These are phyloP conservation scores for Drosophila demipolita DNA, from an alignment of 2,888 invertebrate genomes.

Conservation along the genomic window DNA sequence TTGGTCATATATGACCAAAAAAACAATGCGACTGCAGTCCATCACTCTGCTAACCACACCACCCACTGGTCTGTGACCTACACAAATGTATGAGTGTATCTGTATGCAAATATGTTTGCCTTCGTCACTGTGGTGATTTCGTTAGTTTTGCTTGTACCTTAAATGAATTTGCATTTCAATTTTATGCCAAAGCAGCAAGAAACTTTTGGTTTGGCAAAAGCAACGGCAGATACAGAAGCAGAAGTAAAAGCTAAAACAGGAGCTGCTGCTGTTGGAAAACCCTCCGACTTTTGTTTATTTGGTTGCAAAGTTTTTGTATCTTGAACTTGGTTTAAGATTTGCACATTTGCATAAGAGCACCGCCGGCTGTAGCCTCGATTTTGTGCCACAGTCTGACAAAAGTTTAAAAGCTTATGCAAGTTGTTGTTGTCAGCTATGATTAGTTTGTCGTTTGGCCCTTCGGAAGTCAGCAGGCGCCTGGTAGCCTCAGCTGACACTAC, in stretches of 20 bases:
- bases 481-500: neutral
- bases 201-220: slow-evolving; percentile 42
- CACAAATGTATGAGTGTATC: neutral
- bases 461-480: neutral
- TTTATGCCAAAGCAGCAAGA: slow-evolving; percentile 56
- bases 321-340: slow-evolving; percentile 64
- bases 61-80: neutral
- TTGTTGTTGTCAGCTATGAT: slow-evolving; percentile 53
- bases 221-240: neutral
- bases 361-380: slow-evolving; percentile 12
- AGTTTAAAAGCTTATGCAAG: slow-evolving; percentile 44
- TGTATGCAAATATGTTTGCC: slow-evolving; percentile 31
- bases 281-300: slow-evolving; percentile 67
- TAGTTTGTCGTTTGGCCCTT: slow-evolving; percentile 45
- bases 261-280: slow-evolving; percentile 4
- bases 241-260: slow-evolving; percentile 1
- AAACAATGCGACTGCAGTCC: slow-evolving; percentile 8
- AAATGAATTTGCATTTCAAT: slow-evolving; percentile 77
- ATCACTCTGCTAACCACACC: neutral
- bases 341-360: slow-evolving; percentile 56
- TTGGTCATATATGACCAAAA: neutral
- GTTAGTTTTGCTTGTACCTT: slow-evolving; percentile 71
- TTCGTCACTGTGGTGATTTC: slow-evolving; percentile 47
- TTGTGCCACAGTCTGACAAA: slow-evolving; percentile 3
- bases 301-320: slow-evolving; percentile 65